Base-by-base conservation (phyloP, 2,797 vertebrate species). In the Amniataba percoides region DNA sequence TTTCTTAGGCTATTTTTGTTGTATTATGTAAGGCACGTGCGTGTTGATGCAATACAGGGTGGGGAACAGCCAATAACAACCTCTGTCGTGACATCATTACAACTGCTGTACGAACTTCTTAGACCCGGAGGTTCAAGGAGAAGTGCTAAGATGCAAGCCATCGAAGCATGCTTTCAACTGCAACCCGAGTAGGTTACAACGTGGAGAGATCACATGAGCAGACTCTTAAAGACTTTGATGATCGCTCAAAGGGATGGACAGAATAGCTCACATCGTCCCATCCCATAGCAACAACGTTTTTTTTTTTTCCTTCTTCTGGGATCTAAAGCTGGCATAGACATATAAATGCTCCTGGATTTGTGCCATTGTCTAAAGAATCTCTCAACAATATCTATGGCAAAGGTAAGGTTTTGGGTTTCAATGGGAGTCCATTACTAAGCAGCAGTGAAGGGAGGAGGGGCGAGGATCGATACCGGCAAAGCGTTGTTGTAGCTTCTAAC, bases 101-200 rank as follows among this genome's bases (percentile, higher is more conserved):
- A 52, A 39, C 59, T 65, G 63, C 52, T 13, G 68, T 40, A 59
- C 76, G 74, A 83, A 80, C 70, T 72, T 80, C 78, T 88, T 62
- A 60, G 8, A 78, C 78, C 53, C 11, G 9, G 25, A 16, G 75
- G 78, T 82, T 91, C 84, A 87, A 87, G 92, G 86, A 84, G 85
- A 88, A 83, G 88, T 67, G 84, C 74, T 84, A 86, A 91, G 88
- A 90, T 69, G 84, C 75, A 39, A 77, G 72, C 80, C 72, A 60
- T 62, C 7, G 53, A 86, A 66, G 78, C 78, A 82, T 84, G 86
- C 88, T 81, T 87, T 87, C 83, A 90, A 74, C 76, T 88, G 92
- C 69, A 93, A 94, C 88, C 77, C 5, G 92, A 94, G 93, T 91
- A 93, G 92, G 92, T 92, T 93, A 90, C 71, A 82, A 73, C 64